Conservation (phyloP, 2,888 invertebrate genomes). For the Caenorhabditis uteleia region DNA sequence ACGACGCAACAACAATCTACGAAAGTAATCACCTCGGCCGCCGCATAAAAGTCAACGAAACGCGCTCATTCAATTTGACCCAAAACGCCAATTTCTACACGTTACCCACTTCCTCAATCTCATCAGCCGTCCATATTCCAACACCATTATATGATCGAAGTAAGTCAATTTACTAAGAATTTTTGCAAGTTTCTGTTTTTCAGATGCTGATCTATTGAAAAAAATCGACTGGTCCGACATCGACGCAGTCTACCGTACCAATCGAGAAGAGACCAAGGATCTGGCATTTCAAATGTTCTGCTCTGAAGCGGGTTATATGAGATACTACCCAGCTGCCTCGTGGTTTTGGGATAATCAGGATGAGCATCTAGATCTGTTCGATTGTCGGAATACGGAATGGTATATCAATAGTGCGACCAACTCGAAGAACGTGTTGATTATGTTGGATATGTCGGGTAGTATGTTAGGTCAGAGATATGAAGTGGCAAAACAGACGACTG, state of each 20-base stretch:
- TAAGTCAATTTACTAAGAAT: slow-evolving; percentile 33
- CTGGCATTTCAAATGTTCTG: slow-evolving; percentile 92
- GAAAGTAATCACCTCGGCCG: slow-evolving; percentile 44
- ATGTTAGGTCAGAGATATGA: slow-evolving; percentile 77
- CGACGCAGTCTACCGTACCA: slow-evolving; percentile 75
- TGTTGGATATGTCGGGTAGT: slow-evolving; percentile 79
- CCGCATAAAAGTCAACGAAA: slow-evolving; percentile 38
- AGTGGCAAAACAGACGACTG: slow-evolving; percentile 87
- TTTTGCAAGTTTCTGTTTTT: slow-evolving; percentile 6
- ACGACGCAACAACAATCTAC: slow-evolving; percentile 50
- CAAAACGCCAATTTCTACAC: slow-evolving; percentile 68
- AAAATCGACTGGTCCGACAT: slow-evolving; percentile 90
- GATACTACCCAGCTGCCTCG: slow-evolving; percentile 81
- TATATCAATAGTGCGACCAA: slow-evolving; percentile 97
- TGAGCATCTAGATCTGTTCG: slow-evolving; percentile 79
- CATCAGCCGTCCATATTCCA: slow-evolving; percentile 72
- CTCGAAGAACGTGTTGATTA: slow-evolving; percentile 93
- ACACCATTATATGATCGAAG: slow-evolving; percentile 73
- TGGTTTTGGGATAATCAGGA: slow-evolving; percentile 67
- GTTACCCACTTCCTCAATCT: slow-evolving; percentile 59
- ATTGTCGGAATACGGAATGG: slow-evolving; percentile 76
- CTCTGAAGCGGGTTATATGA: slow-evolving; percentile 86
- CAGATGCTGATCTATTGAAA: slow-evolving; percentile 81
- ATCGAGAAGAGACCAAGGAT: slow-evolving; percentile 66
- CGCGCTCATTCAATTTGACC: slow-evolving; percentile 47